These are phyloP conservation scores for Panurus biarmicus DNA, from an alignment of 2,113 vertebrate species.

Conservation along the genomic window DNA sequence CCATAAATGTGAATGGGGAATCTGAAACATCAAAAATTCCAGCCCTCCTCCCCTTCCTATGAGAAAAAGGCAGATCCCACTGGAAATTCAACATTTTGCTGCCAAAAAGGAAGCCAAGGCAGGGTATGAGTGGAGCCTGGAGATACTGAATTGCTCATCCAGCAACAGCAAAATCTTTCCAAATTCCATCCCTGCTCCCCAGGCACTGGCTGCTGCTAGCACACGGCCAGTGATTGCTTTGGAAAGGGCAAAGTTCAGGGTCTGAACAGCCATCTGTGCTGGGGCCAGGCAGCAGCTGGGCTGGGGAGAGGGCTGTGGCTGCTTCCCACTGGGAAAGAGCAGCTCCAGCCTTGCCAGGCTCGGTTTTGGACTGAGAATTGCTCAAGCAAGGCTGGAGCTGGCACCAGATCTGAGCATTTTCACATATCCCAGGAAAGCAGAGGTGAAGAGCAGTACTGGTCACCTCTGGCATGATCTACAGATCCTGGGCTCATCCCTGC, in stretches of 20 bases:
- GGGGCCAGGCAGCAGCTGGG: neutral
- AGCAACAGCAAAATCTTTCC: neutral
- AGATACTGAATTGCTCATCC: neutral
- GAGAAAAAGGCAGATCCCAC: neutral
- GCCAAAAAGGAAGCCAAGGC: neutral
- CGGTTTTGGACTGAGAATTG: neutral
- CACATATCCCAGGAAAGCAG: neutral
- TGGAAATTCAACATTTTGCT: neutral
- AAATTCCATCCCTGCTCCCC: neutral
- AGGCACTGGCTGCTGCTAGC: neutral
- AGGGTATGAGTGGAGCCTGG: neutral
- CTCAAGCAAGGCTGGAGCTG: neutral
- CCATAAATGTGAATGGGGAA: neutral
- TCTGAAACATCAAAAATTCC: neutral
- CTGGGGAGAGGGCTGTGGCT: neutral
- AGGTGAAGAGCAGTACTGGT: neutral
- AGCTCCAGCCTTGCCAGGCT: neutral
- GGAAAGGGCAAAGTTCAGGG: neutral
- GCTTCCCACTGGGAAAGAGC: neutral
- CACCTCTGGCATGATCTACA: neutral
- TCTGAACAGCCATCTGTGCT: neutral
- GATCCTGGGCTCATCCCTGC: neutral
- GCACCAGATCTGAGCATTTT: neutral
- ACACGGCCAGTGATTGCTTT: accelerated
- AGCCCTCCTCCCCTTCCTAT: neutral